Base-by-base conservation (phyloP, 2,113 vertebrate species). In the Nerophis ophidion region DNA sequence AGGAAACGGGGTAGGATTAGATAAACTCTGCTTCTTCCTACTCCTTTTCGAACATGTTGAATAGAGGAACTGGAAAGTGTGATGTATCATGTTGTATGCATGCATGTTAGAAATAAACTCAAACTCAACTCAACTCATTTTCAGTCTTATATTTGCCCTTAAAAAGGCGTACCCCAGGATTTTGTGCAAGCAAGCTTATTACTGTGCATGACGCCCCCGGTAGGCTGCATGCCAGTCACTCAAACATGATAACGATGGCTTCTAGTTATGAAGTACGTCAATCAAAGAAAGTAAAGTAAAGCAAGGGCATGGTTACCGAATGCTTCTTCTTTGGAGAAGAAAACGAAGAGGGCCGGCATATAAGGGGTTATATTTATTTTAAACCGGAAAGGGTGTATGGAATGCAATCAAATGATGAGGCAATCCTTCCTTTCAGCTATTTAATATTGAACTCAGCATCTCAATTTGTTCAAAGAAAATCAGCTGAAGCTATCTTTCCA, bases 221-320 rank as follows among this genome's bases (percentile, higher is more conserved):
- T 61, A n/a, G 66, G 57, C 71, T 60, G 49, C 16, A 63, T 47
- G 57, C 26, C 61, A 55, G 56, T 74, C 53, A 70, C 16, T 65
- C 63, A 46, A 44, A 19, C 55, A 48, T 34, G 52, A 19, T 47
- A 44, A 67, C 56, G 44, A 68, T 58, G 46, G 64, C 62, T 68
- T 52, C 42, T 57, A 61, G 57, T 66, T 60, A 65, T 61, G 58
- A 77, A 82, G 74, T 81, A 65, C 67, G 68, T 70, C 76, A 76
- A 75, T 82, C 70, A 66, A 15, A 73, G 53, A 57, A 59, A n/a
- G n/a, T 9, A 6, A 44, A 65, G 68, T 35, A 19, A 65, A 46
- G 53, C 73, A 60, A 8, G 59, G 51, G 58, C 81, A 75, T 75
- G 67, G 68, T 68, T 77, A 81, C 83, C 80, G 63, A 38, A 61